Evolutionary conservation across 1,140 invertebrate species (phyloP).

Genomic region (Coenobita brevimanus): DNA sequence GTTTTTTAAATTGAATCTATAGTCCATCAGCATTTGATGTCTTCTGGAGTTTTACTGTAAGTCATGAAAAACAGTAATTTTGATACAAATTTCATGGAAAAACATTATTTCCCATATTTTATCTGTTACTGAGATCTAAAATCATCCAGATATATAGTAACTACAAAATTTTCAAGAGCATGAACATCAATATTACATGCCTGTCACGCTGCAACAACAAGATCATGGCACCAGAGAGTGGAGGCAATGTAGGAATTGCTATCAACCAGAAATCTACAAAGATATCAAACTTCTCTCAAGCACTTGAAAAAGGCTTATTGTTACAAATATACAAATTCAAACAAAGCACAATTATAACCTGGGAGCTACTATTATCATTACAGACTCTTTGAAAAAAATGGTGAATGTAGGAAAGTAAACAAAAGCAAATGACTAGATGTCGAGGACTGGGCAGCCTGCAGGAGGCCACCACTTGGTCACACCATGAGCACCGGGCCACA

Average conservation of each 20-base stretch:
- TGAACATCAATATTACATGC: constrained; percentile 58
- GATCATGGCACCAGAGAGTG: constrained; percentile 46
- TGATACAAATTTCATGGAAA: too few species aligned
- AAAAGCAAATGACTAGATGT: constrained; percentile 62
- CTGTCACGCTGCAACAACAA: constrained; percentile 59
- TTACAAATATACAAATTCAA: constrained; percentile 65
- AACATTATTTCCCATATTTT: too few species aligned
- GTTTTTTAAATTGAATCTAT: too few species aligned
- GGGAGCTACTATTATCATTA: constrained; percentile 49
- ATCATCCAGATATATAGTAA: too few species aligned
- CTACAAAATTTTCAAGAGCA: constrained; percentile 43
- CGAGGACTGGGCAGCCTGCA: constrained; percentile 39
- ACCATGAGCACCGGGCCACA: constrained; percentile 59
- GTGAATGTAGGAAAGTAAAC: constrained; percentile 25
- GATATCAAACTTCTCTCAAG: constrained; percentile 55
- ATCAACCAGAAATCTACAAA: constrained; percentile 50
- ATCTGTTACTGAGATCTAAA: too few species aligned
- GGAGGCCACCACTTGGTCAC: constrained; percentile 29
- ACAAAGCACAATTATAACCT: constrained; percentile 50
- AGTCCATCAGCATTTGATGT: too few species aligned
- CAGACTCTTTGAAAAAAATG: constrained; percentile 50
- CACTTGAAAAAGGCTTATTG: constrained; percentile 49
- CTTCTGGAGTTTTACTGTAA: too few species aligned
- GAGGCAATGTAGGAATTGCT: constrained; percentile 40
- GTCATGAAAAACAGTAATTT: too few species aligned